phyloP scores from a whole-genome alignment of 2,888 invertebrate species.

The Anaspis maculata region DNA sequence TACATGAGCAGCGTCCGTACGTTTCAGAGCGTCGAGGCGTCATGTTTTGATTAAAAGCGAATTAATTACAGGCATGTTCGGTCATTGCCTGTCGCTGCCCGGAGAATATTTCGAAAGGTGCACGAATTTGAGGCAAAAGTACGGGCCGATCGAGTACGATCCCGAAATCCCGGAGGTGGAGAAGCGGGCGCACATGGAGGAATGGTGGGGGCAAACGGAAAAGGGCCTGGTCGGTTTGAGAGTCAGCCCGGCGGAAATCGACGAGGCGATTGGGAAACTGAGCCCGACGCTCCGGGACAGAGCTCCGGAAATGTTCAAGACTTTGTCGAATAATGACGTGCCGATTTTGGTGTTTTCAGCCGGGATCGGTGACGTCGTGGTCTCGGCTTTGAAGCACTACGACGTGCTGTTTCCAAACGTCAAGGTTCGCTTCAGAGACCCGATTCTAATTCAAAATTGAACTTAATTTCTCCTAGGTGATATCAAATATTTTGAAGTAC shows the following conservation, averaged over 20 bases:
- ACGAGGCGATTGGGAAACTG: conserved; percentile 45
- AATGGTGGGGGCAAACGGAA: conserved; percentile 67
- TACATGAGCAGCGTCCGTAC: conserved; percentile 78
- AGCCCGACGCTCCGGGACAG: conserved; percentile 56
- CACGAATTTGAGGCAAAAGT: conserved; percentile 54
- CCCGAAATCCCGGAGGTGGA: conserved; percentile 60
- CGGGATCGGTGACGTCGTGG: conserved; percentile 84
- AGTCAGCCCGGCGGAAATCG: conserved; percentile 49
- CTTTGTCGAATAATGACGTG: conserved; percentile 55
- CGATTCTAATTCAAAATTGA: too few relatives aligned
- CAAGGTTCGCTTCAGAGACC: too few relatives aligned
- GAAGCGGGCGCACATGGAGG: conserved; percentile 69
- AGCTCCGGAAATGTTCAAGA: conserved; percentile 57
- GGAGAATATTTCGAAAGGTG: conserved; percentile 54
- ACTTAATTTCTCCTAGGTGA: too few relatives aligned
- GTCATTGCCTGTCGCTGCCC: conserved; percentile 63
- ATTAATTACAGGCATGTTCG: conserved; percentile 70
- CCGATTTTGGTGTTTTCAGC: conserved; percentile 93
- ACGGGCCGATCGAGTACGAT: conserved; percentile 80
- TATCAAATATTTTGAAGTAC: conserved; percentile 80
- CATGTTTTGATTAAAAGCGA: conserved; percentile 5
- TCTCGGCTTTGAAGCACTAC: conserved; percentile 64
- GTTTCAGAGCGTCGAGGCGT: too few relatives aligned
- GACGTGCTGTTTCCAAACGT: conserved; percentile 61
- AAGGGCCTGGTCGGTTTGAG: conserved; percentile 46